Base-by-base conservation (phyloP, 2,888 invertebrate genomes). In the Platycheirus rosarum region DNA sequence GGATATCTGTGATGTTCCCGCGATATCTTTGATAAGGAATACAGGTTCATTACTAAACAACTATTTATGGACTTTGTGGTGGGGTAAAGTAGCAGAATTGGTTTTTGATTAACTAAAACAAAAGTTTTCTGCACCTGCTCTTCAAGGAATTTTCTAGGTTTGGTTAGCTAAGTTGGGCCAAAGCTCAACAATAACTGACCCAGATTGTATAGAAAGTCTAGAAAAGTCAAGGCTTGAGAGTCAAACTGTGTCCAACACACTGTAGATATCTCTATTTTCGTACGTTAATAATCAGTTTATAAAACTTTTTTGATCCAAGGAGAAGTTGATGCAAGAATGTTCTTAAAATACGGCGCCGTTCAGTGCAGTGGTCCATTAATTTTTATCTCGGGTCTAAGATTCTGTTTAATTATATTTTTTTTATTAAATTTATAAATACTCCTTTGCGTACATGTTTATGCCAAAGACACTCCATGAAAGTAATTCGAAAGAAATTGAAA, bases 401-500 rank as follows among this genome's bases (percentile, higher is more conserved):
- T 60, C 14, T 14, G 6, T 29, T n/a, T 6, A 2, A 29, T n/a
- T 29, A 44, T 44, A 60, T 44, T 60, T 60, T 29, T 32, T 60
- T 29, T 32, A 44, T 44, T 40, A 40, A 26, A 57, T 14, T 40
- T 40, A 57, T 40, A 57, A 57, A 40, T 57, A 57, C 40, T 11
- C 18, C n/a, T 44, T 29, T 3, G 29, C 13, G 7, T 57, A 11
- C n/a, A 18, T 14, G 0, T 16, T 1, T 6, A 13, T 40, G 26
- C 40, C 51, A 55, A 7, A 40, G 40, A 44, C 60, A 60, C 60
- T 60, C 60, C 60, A 44, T 60, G 60, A 60, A 60, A 60, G 60
- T 35, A 60, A 46, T 37, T 69, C 53, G 37, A 66, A 76, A 69
- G 62, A 76, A 76, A 76, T 76, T 62, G 75, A 76, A 76, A 75